A percentile compares a stretch with the other conserved stretches of the same genome.
phyloP scores from a whole-genome alignment of 2,888 invertebrate genomes.

The Cotesia congregata region DNA sequence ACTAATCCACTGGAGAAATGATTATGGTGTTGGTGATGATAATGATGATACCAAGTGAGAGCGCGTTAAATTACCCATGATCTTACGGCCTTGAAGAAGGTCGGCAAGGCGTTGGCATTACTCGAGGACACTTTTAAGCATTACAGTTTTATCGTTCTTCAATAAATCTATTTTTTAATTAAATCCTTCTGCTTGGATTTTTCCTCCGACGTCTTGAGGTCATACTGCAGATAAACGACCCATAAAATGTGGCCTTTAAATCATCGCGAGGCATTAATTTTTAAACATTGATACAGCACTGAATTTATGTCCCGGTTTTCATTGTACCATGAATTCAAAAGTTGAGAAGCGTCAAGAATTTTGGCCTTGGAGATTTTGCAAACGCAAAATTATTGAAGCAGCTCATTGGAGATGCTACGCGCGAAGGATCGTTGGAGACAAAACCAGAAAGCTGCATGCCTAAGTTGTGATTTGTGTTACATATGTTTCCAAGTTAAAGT shows the following conservation, averaged over 20 bases:
- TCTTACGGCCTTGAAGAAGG: slow-evolving; percentile 31
- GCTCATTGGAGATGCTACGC: slow-evolving; percentile 19
- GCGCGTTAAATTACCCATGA: slow-evolving; percentile 32
- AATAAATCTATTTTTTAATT: not conserved
- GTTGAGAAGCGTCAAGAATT: not conserved
- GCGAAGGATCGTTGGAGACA: slow-evolving; percentile 16
- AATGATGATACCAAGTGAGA: slow-evolving; percentile 24
- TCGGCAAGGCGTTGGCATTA: slow-evolving; percentile 30
- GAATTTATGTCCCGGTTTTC: too few species aligned
- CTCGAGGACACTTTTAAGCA: slow-evolving; percentile 17
- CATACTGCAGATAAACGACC: too few species aligned
- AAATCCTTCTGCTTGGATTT: too few species aligned
- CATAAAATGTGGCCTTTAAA: too few species aligned
- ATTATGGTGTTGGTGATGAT: not conserved
- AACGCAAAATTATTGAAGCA: not conserved
- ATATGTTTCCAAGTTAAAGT: slow-evolving; percentile 15
- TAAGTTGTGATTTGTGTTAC: not conserved
- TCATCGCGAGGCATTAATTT: too few species aligned
- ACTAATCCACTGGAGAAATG: slow-evolving; percentile 13
- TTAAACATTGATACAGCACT: too few species aligned
- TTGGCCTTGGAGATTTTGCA: slow-evolving; percentile 20
- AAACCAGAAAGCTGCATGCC: not conserved
- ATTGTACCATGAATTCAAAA: too few species aligned
- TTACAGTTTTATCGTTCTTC: slow-evolving; percentile 2
- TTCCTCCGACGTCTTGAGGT: too few species aligned